Evolutionary conservation across 2,797 vertebrate genomes (phyloP), one percentile per base, ranked within the genome.

Genomic region (Siniperca obscura): DNA sequence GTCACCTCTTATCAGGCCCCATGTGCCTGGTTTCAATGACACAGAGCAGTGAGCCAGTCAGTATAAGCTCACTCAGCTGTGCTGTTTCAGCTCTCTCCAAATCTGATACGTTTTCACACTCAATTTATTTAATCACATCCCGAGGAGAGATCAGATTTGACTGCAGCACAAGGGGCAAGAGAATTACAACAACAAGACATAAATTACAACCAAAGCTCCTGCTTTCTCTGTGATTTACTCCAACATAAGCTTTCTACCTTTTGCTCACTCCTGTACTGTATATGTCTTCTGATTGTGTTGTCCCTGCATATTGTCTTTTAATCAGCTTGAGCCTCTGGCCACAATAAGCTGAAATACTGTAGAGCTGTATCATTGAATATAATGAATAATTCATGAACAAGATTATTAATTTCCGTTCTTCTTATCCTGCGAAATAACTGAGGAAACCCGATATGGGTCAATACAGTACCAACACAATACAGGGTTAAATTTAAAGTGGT

Each of bases 41-140:
- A 80, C 70, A 57, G 77, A 73, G 75, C 46, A 4, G 77, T 46
- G 72, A 85, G 78, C 81, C 86, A 73, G 84, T 78, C 66, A 68
- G 70, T 71, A 74, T 50, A 19, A 74, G 69, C 70, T 74, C 74
- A 76, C 70, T 86, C 76, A 53, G 67, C 78, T 83, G 76, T 84
- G 70, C 77, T 60, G 78, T 56, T 83, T 89, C 73, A 84, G 86
- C 87, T 81, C 66, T 42, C 81, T 80, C 64, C 59, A 79, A 81
- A 89, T 89, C 86, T 81, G 76, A 84, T 74, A 25, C 30, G 11
- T 91, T 91, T 92, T 92, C 86, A 85, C 82, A 67, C 79, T 88
- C 85, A 86, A 78, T 90, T 91, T 80, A 81, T 85, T 85, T 84
- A 70, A 80, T 86, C 73, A 36, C 84, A 48, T 85, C 66, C 57